Conservation (phyloP, 2,797 vertebrate species). For the Brachyrhaphis roseni region DNA sequence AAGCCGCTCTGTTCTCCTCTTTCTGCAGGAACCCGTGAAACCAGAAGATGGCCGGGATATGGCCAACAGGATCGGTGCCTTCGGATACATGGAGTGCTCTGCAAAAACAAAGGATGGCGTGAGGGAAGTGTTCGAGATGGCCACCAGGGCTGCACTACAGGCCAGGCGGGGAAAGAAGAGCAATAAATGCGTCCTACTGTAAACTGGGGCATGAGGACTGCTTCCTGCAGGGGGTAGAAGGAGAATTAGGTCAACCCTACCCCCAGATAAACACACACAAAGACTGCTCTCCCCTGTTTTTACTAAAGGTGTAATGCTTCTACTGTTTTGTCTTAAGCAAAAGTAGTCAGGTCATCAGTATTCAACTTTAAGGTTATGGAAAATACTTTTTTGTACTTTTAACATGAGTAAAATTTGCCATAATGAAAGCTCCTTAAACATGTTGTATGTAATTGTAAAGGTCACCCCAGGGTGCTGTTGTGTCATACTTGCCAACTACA, state of each 20-base stretch:
- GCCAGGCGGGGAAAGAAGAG: constrained; percentile 94
- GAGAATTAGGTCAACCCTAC: constrained; percentile 68
- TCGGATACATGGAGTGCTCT: constrained; percentile 99
- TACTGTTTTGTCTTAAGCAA: constrained; percentile 79
- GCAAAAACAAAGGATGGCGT: constrained; percentile 99
- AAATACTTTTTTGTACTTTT: constrained; percentile 79
- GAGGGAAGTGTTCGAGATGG: constrained; percentile 99
- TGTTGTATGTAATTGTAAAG: constrained; percentile 61
- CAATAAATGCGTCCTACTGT: constrained; percentile 95
- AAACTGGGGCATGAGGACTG: constrained; percentile 77
- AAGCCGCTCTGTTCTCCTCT: not conserved
- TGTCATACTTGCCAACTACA: constrained; percentile 70
- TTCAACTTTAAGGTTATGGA: constrained; percentile 86
- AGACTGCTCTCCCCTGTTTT: constrained; percentile 81
- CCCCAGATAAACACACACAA: constrained; percentile 70
- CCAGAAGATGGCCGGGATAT: constrained; percentile 96
- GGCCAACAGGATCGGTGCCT: constrained; percentile 96
- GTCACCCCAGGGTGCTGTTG: constrained; percentile 61
- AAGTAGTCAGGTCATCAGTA: constrained; percentile 87
- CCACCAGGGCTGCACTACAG: constrained; percentile 98
- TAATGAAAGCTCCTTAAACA: constrained; percentile 66
- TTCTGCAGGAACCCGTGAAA: constrained; percentile 92
- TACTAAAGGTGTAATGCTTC: constrained; percentile 80
- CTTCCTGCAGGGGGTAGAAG: constrained; percentile 60
- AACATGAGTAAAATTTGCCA: constrained; percentile 78